Evolutionary conservation across 2,888 invertebrate species (phyloP).

Genomic region (Drosophila dives): DNA sequence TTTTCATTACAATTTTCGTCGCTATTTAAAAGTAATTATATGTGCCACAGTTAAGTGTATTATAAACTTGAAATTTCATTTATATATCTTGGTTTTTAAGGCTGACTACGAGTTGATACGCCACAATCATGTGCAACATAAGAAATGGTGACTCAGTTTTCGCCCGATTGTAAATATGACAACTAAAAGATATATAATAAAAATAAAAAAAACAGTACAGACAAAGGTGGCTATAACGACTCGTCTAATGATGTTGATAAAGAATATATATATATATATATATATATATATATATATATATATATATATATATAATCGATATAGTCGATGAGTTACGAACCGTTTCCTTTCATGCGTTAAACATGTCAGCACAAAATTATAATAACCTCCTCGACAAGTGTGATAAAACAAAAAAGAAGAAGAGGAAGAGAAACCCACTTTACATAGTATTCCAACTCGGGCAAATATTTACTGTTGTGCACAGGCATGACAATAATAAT

Average conservation of each 20-base stretch:
- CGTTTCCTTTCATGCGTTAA: not conserved
- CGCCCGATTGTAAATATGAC: not conserved
- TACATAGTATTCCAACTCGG: not conserved
- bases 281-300: not conserved
- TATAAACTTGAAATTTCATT: not conserved
- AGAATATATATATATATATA: not conserved
- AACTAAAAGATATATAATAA: not conserved
- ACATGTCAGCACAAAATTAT: not conserved
- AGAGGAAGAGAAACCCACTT: not conserved
- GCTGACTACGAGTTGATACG: not conserved
- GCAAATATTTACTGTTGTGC: constrained; percentile 12
- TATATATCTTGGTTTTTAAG: not conserved
- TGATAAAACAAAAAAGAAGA: not conserved
- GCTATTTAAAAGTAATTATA: not conserved
- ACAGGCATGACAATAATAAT: constrained; percentile 17
- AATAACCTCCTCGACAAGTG: not conserved
- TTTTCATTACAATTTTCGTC: not conserved
- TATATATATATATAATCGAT: not conserved
- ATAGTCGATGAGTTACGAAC: not conserved
- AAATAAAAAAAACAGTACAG: not conserved
- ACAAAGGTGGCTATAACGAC: not conserved
- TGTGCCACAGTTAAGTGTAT: not conserved
- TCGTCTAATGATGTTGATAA: not conserved
- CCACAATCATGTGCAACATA: not conserved
- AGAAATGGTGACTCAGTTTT: not conserved